These are phyloP conservation scores for Pangasius larnaudii DNA, from an alignment of 2,797 vertebrate genomes.

Conservation along the genomic window DNA sequence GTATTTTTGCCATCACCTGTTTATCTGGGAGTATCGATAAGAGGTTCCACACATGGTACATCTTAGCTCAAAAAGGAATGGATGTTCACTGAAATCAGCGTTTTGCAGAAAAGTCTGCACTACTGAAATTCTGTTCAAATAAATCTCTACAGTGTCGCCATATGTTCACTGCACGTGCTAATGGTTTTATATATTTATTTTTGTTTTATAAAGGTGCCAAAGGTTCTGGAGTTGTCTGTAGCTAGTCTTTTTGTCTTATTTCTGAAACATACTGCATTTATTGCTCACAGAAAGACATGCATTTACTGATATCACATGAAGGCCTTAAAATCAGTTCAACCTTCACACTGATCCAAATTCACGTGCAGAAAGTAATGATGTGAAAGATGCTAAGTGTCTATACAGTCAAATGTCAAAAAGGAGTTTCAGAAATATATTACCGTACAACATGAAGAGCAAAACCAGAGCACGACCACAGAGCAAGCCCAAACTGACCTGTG, in stretches of 20 bases:
- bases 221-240: not conserved
- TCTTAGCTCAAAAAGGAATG: not conserved
- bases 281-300: not conserved
- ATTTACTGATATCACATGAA: not conserved
- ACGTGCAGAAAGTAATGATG: not conserved
- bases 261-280: too few relatives aligned
- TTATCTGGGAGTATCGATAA: not conserved
- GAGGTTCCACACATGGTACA: not conserved
- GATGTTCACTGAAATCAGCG: not conserved
- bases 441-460: not conserved
- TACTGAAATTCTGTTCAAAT: not conserved
- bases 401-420: not conserved
- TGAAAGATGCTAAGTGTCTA: not conserved
- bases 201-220: too few relatives aligned
- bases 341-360: not conserved
- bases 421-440: not conserved
- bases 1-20: not conserved
- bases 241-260: too few relatives aligned
- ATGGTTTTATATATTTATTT: not conserved
- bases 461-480: not conserved
- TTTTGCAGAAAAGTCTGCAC: not conserved
- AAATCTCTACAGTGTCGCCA: too few relatives aligned
- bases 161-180: not conserved
- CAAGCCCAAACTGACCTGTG: slow-evolving; percentile 78
- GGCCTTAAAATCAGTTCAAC: not conserved